A percentile compares a stretch with the other conserved stretches of the same genome.
Evolutionary conservation across 2,797 vertebrate genomes (phyloP).

Genomic region (Acanthiza pusilla): DNA sequence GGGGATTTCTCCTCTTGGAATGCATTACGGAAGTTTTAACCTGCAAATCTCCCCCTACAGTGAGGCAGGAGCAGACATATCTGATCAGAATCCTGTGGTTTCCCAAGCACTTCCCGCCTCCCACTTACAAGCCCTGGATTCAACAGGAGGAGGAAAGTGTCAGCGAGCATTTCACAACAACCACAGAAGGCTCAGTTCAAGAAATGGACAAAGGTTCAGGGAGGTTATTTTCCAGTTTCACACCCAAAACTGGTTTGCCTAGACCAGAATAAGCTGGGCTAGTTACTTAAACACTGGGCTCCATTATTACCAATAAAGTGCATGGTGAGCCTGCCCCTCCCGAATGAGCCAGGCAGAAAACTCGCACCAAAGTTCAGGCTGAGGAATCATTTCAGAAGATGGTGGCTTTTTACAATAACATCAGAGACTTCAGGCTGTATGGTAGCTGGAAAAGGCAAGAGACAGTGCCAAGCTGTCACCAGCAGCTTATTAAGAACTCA

Average conservation of each 20-base stretch:
- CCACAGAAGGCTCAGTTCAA: conserved; percentile 10
- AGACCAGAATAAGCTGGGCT: conserved; percentile 42
- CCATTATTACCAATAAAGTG: conserved; percentile 44
- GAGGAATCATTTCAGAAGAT: not conserved
- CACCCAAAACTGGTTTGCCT: conserved; percentile 64
- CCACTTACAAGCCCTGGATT: not conserved
- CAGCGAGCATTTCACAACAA: not conserved
- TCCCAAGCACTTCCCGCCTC: not conserved
- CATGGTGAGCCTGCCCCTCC: conserved; percentile 40
- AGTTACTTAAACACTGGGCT: conserved; percentile 45
- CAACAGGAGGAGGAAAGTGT: not conserved
- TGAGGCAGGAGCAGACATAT: not conserved
- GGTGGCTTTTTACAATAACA: not conserved
- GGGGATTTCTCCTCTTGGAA: not conserved
- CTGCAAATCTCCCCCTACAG: not conserved
- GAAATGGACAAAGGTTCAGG: conserved; percentile 51
- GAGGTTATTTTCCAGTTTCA: conserved; percentile 56
- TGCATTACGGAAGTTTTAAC: not conserved
- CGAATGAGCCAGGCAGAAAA: conserved; percentile 31
- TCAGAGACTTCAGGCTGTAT: not conserved
- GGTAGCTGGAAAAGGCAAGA: not conserved
- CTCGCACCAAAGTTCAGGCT: conserved; percentile 53
- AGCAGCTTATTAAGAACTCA: not conserved
- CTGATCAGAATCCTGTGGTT: not conserved
- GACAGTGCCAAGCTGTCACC: not conserved